phyloP scores from a whole-genome alignment of 2,797 vertebrate species.

The Odontamblyopus lacepedii region DNA sequence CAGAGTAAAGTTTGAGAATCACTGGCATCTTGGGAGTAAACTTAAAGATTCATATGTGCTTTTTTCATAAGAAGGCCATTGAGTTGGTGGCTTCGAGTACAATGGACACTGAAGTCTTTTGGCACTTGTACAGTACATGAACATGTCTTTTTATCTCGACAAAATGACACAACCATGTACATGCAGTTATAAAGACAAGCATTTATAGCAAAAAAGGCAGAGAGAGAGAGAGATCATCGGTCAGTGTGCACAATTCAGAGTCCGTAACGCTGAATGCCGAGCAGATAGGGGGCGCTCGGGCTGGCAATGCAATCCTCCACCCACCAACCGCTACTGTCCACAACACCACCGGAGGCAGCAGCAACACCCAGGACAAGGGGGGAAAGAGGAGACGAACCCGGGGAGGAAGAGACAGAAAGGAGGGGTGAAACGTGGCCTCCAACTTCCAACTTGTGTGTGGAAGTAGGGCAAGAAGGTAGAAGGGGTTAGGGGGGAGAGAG shows the following conservation, averaged over 20 bases:
- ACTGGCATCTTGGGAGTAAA: conserved; percentile 47
- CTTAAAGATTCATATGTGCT: conserved; percentile 63
- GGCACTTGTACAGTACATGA: conserved; percentile 83
- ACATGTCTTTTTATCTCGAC: conserved; percentile 77
- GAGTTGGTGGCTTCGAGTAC: conserved; percentile 66
- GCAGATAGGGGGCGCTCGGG: conserved; percentile 78
- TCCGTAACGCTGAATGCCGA: conserved; percentile 79
- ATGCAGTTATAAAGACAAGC: conserved; percentile 82
- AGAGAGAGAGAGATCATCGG: conserved; percentile 67
- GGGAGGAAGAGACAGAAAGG: conserved; percentile 82
- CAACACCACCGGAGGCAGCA: conserved; percentile 65
- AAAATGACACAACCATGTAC: conserved; percentile 82
- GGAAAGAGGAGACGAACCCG: conserved; percentile 74
- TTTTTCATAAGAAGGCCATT: conserved; percentile 66
- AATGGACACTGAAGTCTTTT: conserved; percentile 73
- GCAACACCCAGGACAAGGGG: conserved; percentile 71
- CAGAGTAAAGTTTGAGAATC: conserved; percentile 8
- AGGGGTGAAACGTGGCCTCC: conserved; percentile 80
- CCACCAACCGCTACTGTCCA: conserved; percentile 83
- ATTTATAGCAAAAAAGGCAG: conserved; percentile 76
- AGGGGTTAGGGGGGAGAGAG: conserved; percentile 52
- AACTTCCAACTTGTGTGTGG: conserved; percentile 77
- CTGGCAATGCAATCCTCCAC: conserved; percentile 80
- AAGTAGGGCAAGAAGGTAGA: conserved; percentile 71
- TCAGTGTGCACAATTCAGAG: conserved; percentile 73